Evolutionary conservation across 1,140 invertebrate genomes (phyloP).

Genomic region (Bombus superbus): DNA sequence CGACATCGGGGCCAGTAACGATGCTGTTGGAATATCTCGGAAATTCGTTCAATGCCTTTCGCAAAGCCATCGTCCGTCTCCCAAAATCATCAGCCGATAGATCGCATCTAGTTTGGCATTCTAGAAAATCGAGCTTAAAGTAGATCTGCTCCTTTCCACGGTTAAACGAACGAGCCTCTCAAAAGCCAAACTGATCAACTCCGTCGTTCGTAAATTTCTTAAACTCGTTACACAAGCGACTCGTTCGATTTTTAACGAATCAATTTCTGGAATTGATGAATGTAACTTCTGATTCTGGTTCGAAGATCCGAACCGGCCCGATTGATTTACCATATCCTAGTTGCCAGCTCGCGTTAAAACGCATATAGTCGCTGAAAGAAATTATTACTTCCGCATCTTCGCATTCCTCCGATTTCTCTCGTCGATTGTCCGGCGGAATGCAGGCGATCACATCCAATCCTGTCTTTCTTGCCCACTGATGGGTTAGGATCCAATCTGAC

Average conservation of each 20-base stretch:
- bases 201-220: background rate
- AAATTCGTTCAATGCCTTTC: conserved; percentile 84
- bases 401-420: conserved; percentile 75
- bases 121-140: conserved; percentile 49
- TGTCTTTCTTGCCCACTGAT: conserved; percentile 74
- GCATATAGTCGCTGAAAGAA: conserved; percentile 83
- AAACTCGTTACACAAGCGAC: background rate
- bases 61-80: conserved; percentile 83
- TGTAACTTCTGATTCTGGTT: background rate
- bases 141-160: too few species aligned
- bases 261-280: background rate
- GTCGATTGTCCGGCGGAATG: conserved; percentile 58
- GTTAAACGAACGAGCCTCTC: background rate
- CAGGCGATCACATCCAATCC: conserved; percentile 74
- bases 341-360: conserved; percentile 85
- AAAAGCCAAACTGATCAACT: background rate
- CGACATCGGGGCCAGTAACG: conserved; percentile 79
- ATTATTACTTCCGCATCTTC: conserved; percentile 83
- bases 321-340: conserved; percentile 85
- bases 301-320: too few species aligned
- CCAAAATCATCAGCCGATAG: conserved; percentile 75
- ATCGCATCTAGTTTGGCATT: conserved; percentile 75
- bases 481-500: conserved; percentile 68
- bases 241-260: too few species aligned
- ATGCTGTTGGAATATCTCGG: conserved; percentile 77